A percentile compares a stretch with the other conserved stretches of the same genome.
phyloP scores from a whole-genome alignment of 2,113 vertebrate species.

The Mungos mungo region DNA sequence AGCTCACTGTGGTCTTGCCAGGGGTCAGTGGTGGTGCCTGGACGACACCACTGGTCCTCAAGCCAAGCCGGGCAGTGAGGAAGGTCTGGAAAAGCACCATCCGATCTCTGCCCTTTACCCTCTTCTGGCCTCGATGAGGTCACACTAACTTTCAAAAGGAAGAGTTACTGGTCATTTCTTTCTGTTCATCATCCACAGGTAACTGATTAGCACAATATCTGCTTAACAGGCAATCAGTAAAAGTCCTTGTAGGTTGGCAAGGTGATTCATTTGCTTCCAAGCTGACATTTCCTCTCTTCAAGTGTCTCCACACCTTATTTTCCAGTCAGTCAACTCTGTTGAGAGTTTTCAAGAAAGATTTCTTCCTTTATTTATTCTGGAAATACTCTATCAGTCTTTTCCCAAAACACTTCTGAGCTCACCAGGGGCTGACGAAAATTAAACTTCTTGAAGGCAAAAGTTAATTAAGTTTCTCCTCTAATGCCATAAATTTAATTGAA shows the following conservation, averaged over 20 bases:
- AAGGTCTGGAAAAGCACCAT: background rate
- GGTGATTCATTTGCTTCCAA: background rate
- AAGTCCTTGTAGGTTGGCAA: background rate
- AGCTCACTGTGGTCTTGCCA: fast-evolving
- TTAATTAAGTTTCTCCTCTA: slow-evolving; percentile 60
- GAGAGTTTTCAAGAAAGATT: slow-evolving; percentile 7
- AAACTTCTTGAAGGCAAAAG: slow-evolving; percentile 55
- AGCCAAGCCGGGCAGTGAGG: background rate
- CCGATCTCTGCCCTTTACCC: background rate
- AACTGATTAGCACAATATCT: background rate
- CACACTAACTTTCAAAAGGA: background rate
- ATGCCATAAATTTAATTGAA: slow-evolving; percentile 47
- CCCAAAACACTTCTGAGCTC: slow-evolving; percentile 41
- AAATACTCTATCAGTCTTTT: background rate
- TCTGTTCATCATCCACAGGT: background rate
- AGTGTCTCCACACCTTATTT: background rate
- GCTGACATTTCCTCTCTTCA: background rate
- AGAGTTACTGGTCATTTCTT: background rate
- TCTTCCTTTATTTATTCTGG: slow-evolving; percentile 49
- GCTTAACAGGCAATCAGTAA: background rate
- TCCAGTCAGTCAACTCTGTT: background rate
- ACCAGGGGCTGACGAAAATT: slow-evolving; percentile 50
- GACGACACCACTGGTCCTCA: background rate
- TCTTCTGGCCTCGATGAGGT: background rate
- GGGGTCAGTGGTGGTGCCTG: background rate